Evolutionary conservation across 2,888 invertebrate genomes (phyloP), one percentile per base, ranked within the genome.

Genomic region (Habroteleia sp.): DNA sequence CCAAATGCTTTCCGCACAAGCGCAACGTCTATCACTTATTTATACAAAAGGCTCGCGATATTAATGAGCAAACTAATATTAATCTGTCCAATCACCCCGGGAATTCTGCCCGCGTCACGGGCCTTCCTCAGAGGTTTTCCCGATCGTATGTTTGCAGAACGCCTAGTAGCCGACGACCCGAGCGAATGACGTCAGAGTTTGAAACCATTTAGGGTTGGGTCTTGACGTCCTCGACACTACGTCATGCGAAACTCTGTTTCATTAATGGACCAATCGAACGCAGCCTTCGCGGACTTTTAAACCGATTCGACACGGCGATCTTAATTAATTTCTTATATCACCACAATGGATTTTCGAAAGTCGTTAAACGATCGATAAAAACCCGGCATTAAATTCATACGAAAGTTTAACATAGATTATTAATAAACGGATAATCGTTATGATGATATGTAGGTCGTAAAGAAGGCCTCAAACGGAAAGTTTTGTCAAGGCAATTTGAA

Each of bases 211-310:
- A 71, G 76, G 77, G 76, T 77, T 76, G 76, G 74, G 68, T 69
- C 58, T 50, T 54, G 52, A 31, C 50, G 54, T 50, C 48, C 60
- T 66, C 66, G 54, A 33, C 46, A 56, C 25, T 35, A 16, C 58
- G 52, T 41, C 46, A 44, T 13, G 37, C 48, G 14, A 77, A 73
- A 60, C 48, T 62, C 66, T 62, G 74, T 63, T 37, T 65, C 68
- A 41, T 50, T 74, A 76, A 78, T 78, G 74, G 69, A 50, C 75
- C 56, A 76, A 76, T 76, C 78, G 60, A 78, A 68, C 10, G 14
- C 37, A 46, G 35, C 29, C 25, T 25, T 42, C 42, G 25, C 39
- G 1, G 25, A 41, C 41, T 31, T 31, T 48, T 25, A 48, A 48
- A 48, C 48, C 5, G 48, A 37, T 48, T 48, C 48, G 48, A 46